Evolutionary conservation across 2,113 vertebrate genomes (phyloP).

Genomic region (Chauna torquata): DNA sequence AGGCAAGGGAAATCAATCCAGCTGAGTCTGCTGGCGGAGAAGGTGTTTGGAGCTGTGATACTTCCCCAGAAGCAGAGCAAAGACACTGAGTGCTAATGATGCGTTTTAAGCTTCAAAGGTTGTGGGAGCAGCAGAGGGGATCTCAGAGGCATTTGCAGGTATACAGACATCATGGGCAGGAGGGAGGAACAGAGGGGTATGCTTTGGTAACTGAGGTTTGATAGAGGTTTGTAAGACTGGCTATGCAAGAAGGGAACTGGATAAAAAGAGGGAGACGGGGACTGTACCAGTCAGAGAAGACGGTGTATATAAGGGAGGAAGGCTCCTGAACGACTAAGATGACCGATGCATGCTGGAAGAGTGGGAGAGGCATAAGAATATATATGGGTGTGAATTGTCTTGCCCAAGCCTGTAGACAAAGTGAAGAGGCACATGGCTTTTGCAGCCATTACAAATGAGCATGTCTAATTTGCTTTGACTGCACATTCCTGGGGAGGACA

Average conservation of each 20-base stretch:
- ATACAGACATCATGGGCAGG: background rate
- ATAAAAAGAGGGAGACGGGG: background rate
- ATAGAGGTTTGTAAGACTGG: background rate
- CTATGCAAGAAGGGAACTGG: background rate
- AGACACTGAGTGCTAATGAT: background rate
- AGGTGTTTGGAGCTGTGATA: background rate
- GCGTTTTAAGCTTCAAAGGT: background rate
- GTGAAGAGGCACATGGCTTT: background rate
- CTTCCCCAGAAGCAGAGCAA: background rate
- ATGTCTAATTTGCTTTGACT: accelerated
- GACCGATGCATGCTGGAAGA: background rate
- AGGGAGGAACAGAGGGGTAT: background rate
- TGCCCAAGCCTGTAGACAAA: background rate
- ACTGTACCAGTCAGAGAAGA: background rate
- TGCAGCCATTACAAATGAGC: background rate
- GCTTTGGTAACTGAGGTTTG: background rate
- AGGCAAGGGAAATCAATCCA: background rate
- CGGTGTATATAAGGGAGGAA: accelerated
- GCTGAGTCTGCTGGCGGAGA: background rate
- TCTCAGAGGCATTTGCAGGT: background rate
- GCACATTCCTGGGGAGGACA: background rate
- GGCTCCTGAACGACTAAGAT: background rate
- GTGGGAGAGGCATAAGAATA: background rate
- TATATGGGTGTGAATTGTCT: background rate
- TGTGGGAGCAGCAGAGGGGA: background rate